Conservation (phyloP, 64 coral and sea anemone species). For the Catalaphyllia jardinei region DNA sequence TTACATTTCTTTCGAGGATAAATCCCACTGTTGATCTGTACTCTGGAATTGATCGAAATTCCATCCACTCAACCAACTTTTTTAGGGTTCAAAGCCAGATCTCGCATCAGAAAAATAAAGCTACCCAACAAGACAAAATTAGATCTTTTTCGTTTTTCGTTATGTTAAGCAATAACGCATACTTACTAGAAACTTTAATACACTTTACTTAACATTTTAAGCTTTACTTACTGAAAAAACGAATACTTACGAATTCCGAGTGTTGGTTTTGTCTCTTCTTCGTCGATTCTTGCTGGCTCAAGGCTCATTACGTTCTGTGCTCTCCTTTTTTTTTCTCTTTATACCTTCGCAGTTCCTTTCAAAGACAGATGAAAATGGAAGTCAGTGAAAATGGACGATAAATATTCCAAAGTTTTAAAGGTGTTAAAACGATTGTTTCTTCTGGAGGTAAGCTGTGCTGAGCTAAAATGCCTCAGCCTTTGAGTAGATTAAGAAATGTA, state of each 20-base stretch:
- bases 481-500: neutral
- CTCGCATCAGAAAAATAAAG: neutral
- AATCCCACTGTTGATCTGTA: no score
- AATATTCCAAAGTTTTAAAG: slow-evolving; percentile 6
- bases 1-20: no score
- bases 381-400: neutral
- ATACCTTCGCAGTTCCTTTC: neutral
- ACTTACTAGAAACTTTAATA: no score
- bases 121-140: neutral
- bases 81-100: neutral
- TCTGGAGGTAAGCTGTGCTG: neutral
- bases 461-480: neutral
- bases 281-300: neutral
- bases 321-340: neutral
- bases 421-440: neutral
- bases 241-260: neutral
- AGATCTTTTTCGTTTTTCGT: no score
- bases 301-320: slow-evolving; percentile 24
- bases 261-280: neutral
- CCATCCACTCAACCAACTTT: neutral
- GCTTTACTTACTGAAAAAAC: neutral
- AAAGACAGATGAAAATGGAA: neutral
- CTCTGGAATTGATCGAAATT: no score
- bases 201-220: neutral
- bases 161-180: no score